Conservation (phyloP, 2,888 invertebrate species). For the Ypsolopha sequella region DNA sequence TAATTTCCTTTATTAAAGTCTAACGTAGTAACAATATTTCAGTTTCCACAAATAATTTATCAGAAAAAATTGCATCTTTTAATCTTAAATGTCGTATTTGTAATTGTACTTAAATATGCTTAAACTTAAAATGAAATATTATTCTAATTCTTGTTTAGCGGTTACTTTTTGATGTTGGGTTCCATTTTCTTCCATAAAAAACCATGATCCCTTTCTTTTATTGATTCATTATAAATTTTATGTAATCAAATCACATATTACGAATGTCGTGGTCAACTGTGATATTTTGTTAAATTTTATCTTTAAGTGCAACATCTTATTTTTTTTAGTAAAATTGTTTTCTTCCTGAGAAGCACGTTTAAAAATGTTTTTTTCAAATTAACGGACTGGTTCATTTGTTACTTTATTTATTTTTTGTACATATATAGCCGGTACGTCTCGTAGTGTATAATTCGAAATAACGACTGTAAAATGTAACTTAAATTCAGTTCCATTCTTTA, state of each 20-base stretch:
- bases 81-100: constrained; percentile 54
- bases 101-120: constrained; percentile 62
- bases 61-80: constrained; percentile 16
- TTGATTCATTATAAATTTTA: constrained; percentile 20
- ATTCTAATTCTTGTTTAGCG: neutral
- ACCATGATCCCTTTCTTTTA: constrained; percentile 13
- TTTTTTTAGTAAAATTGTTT: constrained; percentile 37
- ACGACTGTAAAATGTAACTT: constrained; percentile 34
- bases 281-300: constrained; percentile 70
- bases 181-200: no score
- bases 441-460: constrained; percentile 12
- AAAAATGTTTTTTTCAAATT: constrained; percentile 29
- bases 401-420: constrained; percentile 66
- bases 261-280: constrained; percentile 67
- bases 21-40: constrained; percentile 33
- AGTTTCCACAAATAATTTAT: constrained; percentile 31
- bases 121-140: constrained; percentile 13
- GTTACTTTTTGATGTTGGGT: no score
- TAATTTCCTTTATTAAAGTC: constrained; percentile 15
- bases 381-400: constrained; percentile 47
- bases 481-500: constrained; percentile 19
- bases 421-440: constrained; percentile 37
- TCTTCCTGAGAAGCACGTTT: constrained; percentile 25
- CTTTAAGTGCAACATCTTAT: constrained; percentile 49
- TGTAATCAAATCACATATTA: constrained; percentile 45